Evolutionary conservation across 2,888 invertebrate genomes (phyloP), one percentile per base, ranked within the genome.

Genomic region (Drosophila subsilvestris): DNA sequence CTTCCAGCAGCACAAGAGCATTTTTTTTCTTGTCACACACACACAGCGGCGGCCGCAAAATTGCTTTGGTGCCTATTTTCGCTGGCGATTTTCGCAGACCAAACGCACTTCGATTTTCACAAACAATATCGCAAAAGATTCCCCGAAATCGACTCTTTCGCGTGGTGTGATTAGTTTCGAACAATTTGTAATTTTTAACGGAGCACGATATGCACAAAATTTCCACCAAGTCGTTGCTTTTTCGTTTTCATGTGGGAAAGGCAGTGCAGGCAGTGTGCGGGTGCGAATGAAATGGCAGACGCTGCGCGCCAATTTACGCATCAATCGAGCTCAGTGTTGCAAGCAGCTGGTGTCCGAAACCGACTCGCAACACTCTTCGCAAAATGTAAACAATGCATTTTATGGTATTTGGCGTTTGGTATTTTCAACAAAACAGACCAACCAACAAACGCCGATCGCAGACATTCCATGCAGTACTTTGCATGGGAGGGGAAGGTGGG

Each of bases 251-350:
- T 74, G 75, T 68, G 75, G 69, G 81, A 88, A 83, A 72, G 85
- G 82, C 88, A 50, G 66, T 65, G 58, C 69, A 74, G 84, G 71
- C 37, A 73, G 70, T 76, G 75, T 81, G 79, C 71, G 79, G 74
- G 83, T 83, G 83, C 78, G 86, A 87, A 78, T 68, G 86, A 87
- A 86, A 83, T 65, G 74, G 86, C 80, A 86, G 73, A 82, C 76
- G 85, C 22, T 87, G 67, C 90, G 88, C 89, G 89, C 89, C 88
- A 89, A 89, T 86, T 86, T 84, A 84, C 81, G 84, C 85, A 79
- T 87, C 85, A 82, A 85, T 82, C 83, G 82, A 51, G 63, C 56
- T 42, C 22, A 87, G 87, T 81, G 83, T 18, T 86, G 84, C 17
- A 63, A 47, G 63, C 65, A 63, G 65, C 65, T 58, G 57, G 12